A percentile compares a stretch with the other conserved stretches of the same genome.
phyloP scores from a whole-genome alignment of 2,113 vertebrate genomes.

The Vireo altiloquus region DNA sequence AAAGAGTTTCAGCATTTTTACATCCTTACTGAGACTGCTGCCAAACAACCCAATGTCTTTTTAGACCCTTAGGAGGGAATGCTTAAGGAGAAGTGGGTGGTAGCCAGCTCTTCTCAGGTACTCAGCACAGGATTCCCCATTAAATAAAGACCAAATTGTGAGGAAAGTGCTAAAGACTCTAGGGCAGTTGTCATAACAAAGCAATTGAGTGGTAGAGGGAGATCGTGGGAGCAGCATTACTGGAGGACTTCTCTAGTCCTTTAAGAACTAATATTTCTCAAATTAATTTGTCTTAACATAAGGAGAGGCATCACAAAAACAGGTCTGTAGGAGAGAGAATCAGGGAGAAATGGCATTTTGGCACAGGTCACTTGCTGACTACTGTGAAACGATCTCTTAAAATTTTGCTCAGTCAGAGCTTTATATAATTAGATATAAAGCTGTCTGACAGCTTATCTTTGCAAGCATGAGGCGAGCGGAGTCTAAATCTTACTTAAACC shows the following conservation, averaged over 20 bases:
- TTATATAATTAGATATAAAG: slow-evolving; percentile 5
- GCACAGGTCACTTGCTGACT: background rate
- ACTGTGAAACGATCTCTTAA: background rate
- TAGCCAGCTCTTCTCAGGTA: background rate
- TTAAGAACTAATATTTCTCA: background rate
- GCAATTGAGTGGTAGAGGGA: background rate
- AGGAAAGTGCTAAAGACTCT: background rate
- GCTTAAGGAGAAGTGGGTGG: background rate
- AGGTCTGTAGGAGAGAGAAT: background rate
- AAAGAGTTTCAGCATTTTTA: background rate
- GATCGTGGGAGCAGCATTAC: background rate
- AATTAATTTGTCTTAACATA: background rate
- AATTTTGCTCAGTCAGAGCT: background rate
- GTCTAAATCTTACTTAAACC: background rate
- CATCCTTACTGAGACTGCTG: background rate
- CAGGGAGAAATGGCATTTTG: background rate
- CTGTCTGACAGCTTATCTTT: slow-evolving; percentile 1
- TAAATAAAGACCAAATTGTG: background rate
- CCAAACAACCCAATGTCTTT: background rate
- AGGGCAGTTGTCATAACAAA: background rate
- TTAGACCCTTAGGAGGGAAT: background rate
- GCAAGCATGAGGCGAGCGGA: background rate
- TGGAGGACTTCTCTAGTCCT: background rate
- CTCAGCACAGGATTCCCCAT: background rate
- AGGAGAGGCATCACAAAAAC: background rate